phyloP scores from a whole-genome alignment of 2,888 invertebrate genomes.

The Eristalis arbustorum region DNA sequence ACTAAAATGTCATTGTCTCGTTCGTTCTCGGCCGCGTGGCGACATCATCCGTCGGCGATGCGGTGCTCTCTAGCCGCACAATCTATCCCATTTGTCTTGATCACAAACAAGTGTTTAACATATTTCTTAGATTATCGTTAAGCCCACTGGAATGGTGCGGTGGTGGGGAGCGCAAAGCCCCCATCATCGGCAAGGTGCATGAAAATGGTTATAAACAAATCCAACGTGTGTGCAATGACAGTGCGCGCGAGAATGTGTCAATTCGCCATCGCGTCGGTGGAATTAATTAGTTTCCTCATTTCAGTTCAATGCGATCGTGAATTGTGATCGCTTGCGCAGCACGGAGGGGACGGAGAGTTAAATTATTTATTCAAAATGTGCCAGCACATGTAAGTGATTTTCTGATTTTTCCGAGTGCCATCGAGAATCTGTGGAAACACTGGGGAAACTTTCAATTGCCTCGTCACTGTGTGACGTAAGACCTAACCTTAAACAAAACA shows the following conservation, averaged over 20 bases:
- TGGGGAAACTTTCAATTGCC: slow-evolving; percentile 30
- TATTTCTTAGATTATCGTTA: slow-evolving; percentile 60
- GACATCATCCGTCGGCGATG: slow-evolving; percentile 28
- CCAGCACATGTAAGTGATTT: slow-evolving; percentile 31
- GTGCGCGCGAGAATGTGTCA: slow-evolving; percentile 53
- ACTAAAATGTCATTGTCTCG: slow-evolving; percentile 22
- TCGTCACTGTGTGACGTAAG: background rate
- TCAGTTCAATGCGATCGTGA: slow-evolving; percentile 30
- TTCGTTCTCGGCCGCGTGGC: background rate
- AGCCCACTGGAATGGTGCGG: background rate
- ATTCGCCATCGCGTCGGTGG: slow-evolving; percentile 54
- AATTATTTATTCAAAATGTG: slow-evolving; percentile 61
- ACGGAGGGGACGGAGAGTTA: too few relatives aligned
- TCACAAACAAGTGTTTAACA: slow-evolving; percentile 65
- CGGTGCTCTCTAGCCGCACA: background rate
- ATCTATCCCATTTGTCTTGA: slow-evolving; percentile 54
- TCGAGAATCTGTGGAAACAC: too few relatives aligned
- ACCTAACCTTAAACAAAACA: slow-evolving; percentile 3
- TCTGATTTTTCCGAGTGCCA: too few relatives aligned
- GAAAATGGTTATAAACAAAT: background rate
- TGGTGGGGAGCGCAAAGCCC: background rate
- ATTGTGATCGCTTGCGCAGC: too few relatives aligned
- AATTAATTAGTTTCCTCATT: slow-evolving; percentile 63
- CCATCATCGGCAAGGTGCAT: background rate
- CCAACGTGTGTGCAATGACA: background rate